Base-by-base conservation (phyloP, 2,888 invertebrate species). In the Lucinisca nassula region DNA sequence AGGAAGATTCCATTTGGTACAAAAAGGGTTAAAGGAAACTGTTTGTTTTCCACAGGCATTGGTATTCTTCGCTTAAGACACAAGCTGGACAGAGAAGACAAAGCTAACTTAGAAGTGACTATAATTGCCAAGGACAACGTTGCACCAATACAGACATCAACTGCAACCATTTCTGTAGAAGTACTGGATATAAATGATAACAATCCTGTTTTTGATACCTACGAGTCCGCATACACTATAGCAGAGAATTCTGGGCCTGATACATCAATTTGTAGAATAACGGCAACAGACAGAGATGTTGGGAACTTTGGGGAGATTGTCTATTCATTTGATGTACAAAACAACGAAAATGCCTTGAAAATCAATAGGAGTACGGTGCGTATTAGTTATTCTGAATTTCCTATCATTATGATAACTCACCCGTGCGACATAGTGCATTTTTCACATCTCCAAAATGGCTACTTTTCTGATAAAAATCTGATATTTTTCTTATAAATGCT, bases 121-220 rank as follows among this genome's bases (percentile, higher is more conserved):
- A 92, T 95, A 21, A 80, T 94, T 67, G 95, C 94, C 14, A 92
- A 72, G 27, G 95, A 95, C 88, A 92, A 88, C 76, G 94, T 93
- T 0, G 72, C n/a, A 8, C 93, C 94, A 12, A 24, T 78, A 24
- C 84, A 84, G 88, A 85, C 93, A 0, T 94, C 95, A 21, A 94
- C 94, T 27, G 98, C 98, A 0, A 97, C 97, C 88, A 97, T 98
- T 0, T 97, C 97, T 61, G 97, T 98, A 35, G 97, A 97, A 89
- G 97, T 98, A 0, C 97, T 97, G 77, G 98, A 98, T 94, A 97
- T 98, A 0, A 98, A 98, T 94, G 98, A 98, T 93, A 98, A 98
- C 95, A 97, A 97, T 85, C 98, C 98, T 0, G 96, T 97, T 73
- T 98, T 98, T 95, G 86, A 93, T 0, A 92, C 90, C 8, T 90